These are phyloP conservation scores for Nomada flava DNA, from an alignment of 2,888 invertebrate species.

Conservation along the genomic window DNA sequence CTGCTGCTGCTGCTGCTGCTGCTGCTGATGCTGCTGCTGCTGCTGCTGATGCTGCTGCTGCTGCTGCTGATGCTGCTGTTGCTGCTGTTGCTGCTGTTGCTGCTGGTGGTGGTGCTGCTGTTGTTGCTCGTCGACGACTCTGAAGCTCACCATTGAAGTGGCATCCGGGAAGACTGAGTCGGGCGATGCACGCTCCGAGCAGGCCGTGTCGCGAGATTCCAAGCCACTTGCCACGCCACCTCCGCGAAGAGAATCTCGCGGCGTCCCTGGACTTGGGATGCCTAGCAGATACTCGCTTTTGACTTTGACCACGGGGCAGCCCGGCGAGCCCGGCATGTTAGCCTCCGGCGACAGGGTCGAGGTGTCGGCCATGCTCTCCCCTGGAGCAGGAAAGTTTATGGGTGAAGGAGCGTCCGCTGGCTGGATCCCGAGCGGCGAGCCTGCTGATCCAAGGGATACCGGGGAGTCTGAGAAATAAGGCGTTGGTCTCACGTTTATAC, in stretches of 20 bases:
- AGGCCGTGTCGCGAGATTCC: conserved; percentile 71
- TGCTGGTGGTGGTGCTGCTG: conserved; percentile 79
- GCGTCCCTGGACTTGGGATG: conserved; percentile 87
- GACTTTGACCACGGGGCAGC: conserved; percentile 83
- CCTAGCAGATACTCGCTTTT: conserved; percentile 84
- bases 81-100: conserved; percentile 78
- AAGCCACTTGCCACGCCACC: conserved; percentile 78
- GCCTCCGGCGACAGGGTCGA: conserved; percentile 97
- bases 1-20: conserved; percentile 78
- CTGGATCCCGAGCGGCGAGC: conserved; percentile 82
- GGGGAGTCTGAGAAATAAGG: conserved; percentile 82
- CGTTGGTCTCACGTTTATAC: conserved; percentile 71
- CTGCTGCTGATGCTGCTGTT: conserved; percentile 77
- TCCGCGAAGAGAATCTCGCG: conserved; percentile 86
- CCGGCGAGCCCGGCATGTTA: conserved; percentile 92
- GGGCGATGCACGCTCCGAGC: conserved; percentile 86
- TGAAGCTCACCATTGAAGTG: conserved; percentile 81
- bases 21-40: conserved; percentile 77
- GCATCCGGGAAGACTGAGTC: conserved; percentile 87
- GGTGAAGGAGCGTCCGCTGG: conserved; percentile 83
- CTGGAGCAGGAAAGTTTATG: conserved; percentile 85
- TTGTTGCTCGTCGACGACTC: conserved; percentile 78
- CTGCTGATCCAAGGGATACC: conserved; percentile 83
- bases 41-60: conserved; percentile 79
- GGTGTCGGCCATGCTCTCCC: conserved; percentile 97